These are phyloP conservation scores for Erethizon dorsatum DNA, from an alignment of 2,797 vertebrate genomes.

Conservation along the genomic window DNA sequence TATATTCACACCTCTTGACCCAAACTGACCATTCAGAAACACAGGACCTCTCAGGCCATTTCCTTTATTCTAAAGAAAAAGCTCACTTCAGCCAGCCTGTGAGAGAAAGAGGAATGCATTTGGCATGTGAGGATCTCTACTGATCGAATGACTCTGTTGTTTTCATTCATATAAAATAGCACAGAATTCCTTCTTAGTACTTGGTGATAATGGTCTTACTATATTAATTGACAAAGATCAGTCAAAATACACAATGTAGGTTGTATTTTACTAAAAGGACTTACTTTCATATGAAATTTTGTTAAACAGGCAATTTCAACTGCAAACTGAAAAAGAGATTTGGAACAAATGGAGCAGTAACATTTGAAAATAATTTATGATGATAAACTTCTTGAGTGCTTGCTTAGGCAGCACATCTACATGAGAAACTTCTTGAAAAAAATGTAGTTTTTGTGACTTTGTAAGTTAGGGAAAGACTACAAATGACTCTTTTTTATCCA, in stretches of 20 bases:
- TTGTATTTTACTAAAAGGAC: background rate
- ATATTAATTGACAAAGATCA: background rate
- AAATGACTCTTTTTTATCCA: background rate
- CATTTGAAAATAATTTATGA: background rate
- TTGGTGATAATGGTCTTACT: background rate
- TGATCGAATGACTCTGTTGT: background rate
- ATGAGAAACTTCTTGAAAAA: slow-evolving; percentile 13
- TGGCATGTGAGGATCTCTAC: background rate
- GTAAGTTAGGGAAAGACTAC: background rate
- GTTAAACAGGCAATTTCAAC: slow-evolving; percentile 7
- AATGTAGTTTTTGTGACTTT: background rate
- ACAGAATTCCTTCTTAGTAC: background rate
- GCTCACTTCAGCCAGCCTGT: background rate
- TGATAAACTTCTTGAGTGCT: background rate
- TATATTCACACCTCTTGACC: background rate
- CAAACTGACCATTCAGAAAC: background rate
- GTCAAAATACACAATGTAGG: background rate
- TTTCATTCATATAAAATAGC: background rate
- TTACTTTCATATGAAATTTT: slow-evolving; percentile 15
- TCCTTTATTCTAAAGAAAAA: slow-evolving; percentile 24
- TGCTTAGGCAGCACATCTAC: background rate
- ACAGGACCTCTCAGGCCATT: background rate
- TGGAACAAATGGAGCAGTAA: background rate
- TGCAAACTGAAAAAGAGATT: background rate
- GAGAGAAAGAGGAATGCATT: background rate